Evolutionary conservation across 1,140 invertebrate species (phyloP).

Genomic region (Cydia amplana): DNA sequence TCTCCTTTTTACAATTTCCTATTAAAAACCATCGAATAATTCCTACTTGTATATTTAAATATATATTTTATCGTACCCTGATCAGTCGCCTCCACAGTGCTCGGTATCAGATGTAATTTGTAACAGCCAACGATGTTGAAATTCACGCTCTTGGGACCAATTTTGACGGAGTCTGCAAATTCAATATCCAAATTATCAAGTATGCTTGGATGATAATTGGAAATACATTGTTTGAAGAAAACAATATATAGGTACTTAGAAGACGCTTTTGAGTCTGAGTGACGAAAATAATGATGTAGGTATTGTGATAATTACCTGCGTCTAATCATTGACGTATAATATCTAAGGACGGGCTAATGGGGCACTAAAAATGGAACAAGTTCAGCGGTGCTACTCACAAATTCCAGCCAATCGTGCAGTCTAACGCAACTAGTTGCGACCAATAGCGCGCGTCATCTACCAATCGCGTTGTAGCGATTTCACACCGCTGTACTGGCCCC

Average conservation of each 20-base stretch:
- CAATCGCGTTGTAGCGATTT: too few species aligned
- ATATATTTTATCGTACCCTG: neutral
- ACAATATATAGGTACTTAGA: neutral
- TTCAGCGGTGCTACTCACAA: too few species aligned
- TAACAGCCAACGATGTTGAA: constrained; percentile 9
- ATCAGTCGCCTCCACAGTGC: neutral
- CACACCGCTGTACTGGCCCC: too few species aligned
- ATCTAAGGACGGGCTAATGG: too few species aligned
- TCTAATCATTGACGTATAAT: too few species aligned
- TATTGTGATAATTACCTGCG: neutral
- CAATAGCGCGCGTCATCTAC: too few species aligned
- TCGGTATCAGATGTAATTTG: constrained; percentile 27
- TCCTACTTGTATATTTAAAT: neutral
- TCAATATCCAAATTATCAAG: constrained; percentile 23
- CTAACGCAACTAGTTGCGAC: too few species aligned
- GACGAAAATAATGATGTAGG: neutral
- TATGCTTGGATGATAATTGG: neutral
- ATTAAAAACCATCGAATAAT: too few species aligned
- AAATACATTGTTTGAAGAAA: neutral
- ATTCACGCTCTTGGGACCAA: constrained; percentile 20
- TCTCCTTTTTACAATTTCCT: neutral
- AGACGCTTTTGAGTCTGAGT: neutral
- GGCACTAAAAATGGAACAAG: too few species aligned
- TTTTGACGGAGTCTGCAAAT: constrained; percentile 15
- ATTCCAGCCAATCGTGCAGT: too few species aligned